These are phyloP conservation scores for Lordiphosa stackelbergi DNA, from an alignment of 1,140 invertebrate genomes.

Conservation along the genomic window DNA sequence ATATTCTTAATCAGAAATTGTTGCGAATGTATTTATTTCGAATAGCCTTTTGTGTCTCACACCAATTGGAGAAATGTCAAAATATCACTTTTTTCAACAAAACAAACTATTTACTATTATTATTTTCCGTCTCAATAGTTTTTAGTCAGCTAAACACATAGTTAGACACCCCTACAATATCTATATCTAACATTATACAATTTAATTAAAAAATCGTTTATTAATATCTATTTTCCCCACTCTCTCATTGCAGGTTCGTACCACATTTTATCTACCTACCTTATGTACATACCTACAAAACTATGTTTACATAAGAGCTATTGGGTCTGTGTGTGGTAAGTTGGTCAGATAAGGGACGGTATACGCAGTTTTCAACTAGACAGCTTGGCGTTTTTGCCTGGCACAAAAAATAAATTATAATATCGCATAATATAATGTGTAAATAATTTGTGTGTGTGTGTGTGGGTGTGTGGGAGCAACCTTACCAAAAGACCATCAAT, in stretches of 20 bases:
- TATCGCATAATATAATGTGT: slow-evolving; percentile 50
- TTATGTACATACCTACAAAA: slow-evolving; percentile 12
- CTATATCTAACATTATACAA: too few relatives aligned
- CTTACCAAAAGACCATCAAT: slow-evolving; percentile 58
- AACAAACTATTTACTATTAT: too few relatives aligned
- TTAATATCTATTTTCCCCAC: slow-evolving; percentile 49
- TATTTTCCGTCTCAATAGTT: too few relatives aligned
- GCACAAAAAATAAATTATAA: slow-evolving; percentile 33
- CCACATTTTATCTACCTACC: slow-evolving; percentile 29
- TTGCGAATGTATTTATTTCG: too few relatives aligned
- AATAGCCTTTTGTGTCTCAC: too few relatives aligned
- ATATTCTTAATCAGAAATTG: too few relatives aligned
- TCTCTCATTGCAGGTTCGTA: slow-evolving; percentile 60
- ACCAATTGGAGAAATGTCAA: too few relatives aligned
- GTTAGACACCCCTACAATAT: too few relatives aligned
- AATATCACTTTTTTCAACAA: too few relatives aligned
- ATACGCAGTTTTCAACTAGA: slow-evolving; percentile 22
- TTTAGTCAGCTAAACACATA: too few relatives aligned
- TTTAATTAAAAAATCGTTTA: slow-evolving; percentile 11
- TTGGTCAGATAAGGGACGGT: slow-evolving; percentile 25
- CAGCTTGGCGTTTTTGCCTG: slow-evolving; percentile 44
- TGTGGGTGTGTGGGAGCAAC: slow-evolving; percentile 33
- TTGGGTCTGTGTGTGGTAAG: slow-evolving; percentile 29
- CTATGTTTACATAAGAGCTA: slow-evolving; percentile 17
- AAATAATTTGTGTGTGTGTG: slow-evolving; percentile 32